phyloP scores from a whole-genome alignment of 64 coral and sea anemone species.

The Porites lutea region DNA sequence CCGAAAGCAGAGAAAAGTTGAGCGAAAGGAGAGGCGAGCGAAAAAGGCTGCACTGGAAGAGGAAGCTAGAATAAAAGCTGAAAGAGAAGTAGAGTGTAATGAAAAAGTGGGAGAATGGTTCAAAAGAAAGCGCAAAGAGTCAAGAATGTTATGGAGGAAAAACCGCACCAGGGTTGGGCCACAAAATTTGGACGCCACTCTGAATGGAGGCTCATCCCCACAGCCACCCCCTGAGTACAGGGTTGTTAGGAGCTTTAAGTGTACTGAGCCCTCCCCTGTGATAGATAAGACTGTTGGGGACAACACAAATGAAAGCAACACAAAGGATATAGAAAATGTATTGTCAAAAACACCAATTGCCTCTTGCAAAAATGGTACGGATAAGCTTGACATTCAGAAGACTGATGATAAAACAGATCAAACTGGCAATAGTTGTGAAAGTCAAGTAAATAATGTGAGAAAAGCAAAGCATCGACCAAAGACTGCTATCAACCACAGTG shows the following conservation, averaged over 20 bases:
- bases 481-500: constrained; percentile 3
- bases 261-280: background rate
- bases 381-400: background rate
- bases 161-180: constrained; percentile 65
- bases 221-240: constrained; percentile 60
- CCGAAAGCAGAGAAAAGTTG: constrained; percentile 64
- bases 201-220: constrained; percentile 2
- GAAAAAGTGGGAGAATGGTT: constrained; percentile 81
- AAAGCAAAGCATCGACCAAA: constrained; percentile 15
- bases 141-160: constrained; percentile 7
- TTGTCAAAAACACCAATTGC: background rate
- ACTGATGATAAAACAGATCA: background rate
- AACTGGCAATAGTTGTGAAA: background rate
- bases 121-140: constrained; percentile 60
- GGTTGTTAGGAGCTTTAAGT: constrained; percentile 72
- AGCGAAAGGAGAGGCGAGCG: constrained; percentile 72
- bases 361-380: background rate
- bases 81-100: constrained; percentile 60
- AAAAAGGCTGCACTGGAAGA: constrained; percentile 77
- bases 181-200: constrained; percentile 7
- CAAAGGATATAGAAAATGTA: background rate
- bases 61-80: constrained; percentile 61
- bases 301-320: background rate
- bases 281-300: background rate
- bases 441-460: background rate